Evolutionary conservation across 2,113 vertebrate genomes (phyloP).

Genomic region (Candoia aspera): DNA sequence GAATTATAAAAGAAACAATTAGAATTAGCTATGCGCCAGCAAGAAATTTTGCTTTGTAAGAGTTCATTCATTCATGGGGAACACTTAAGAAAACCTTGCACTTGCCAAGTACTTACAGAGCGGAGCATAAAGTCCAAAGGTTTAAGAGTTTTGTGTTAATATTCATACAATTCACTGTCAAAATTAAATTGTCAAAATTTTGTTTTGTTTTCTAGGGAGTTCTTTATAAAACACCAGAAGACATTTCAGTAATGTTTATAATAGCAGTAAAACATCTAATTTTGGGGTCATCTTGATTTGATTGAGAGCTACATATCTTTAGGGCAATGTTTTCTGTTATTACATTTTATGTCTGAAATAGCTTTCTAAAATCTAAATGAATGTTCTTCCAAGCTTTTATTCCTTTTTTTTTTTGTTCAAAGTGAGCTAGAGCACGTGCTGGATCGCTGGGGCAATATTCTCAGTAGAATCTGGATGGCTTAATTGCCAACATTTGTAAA

Average conservation of each 20-base stretch:
- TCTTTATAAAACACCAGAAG: not conserved
- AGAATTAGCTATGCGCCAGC: not conserved
- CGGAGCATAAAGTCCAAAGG: not conserved
- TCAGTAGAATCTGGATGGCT: not conserved
- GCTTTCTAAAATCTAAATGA: not conserved
- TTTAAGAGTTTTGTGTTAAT: not conserved
- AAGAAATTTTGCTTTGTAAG: not conserved
- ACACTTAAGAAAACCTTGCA: not conserved
- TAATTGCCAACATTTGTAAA: conserved; percentile 22
- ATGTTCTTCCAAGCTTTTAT: not conserved
- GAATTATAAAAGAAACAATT: not conserved
- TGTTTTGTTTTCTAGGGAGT: not conserved
- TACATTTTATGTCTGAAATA: not conserved
- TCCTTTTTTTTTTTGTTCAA: not conserved
- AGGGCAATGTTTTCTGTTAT: not conserved
- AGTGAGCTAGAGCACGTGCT: not conserved
- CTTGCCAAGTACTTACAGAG: not conserved
- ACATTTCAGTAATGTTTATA: not conserved
- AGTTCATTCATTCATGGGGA: not conserved
- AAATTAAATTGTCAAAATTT: conserved; percentile 5
- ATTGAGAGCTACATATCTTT: not conserved
- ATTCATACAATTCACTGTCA: not conserved
- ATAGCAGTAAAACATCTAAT: not conserved
- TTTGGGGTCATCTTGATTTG: not conserved
- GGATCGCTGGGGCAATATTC: not conserved